Evolutionary conservation across 2,888 invertebrate species (phyloP), one percentile per base, ranked within the genome.

Genomic region (Orgyia antiqua): DNA sequence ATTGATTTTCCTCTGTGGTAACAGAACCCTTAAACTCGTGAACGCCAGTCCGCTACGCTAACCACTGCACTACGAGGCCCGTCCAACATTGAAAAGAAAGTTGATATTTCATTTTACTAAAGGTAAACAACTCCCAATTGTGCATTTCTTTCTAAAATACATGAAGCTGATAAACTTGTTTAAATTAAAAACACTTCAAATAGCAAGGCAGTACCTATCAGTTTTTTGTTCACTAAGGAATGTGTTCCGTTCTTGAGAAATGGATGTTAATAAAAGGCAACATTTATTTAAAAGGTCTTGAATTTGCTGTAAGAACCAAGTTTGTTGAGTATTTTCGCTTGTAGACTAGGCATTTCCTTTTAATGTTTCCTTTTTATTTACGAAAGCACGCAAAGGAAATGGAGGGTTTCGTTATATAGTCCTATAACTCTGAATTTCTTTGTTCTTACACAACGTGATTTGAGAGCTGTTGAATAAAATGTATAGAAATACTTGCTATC

Each of bases 221-320:
- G n/a, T n/a, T n/a, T n/a, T n/a, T n/a, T n/a, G n/a, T n/a, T n/a
- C n/a, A n/a, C n/a, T n/a, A n/a, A n/a, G n/a, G n/a, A n/a, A n/a
- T n/a, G n/a, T n/a, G n/a, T 10, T 45, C 42, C 41, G 30, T 44
- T 48, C 59, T 51, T 58, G 56, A 63, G 61, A 67, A 72, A 70
- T 66, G 63, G 62, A 57, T 61, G 55, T 51, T 68, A 69, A 75
- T 72, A 74, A 71, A 76, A 74, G 56, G 66, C 59, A 70, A 72
- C 69, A 73, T 71, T 73, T 67, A 68, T 72, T 72, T 70, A 69
- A 70, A 73, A 69, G 66, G 58, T 63, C 62, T 68, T 59, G 59
- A 66, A 67, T 65, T 67, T 62, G 44, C 55, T 54, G 52, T 17
- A 42, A 44, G 51, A 50, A 50, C 45, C 56, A 62, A 61, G 55